Evolutionary conservation across 2,113 vertebrate species (phyloP).

Genomic region (Antechinus stuartii): DNA sequence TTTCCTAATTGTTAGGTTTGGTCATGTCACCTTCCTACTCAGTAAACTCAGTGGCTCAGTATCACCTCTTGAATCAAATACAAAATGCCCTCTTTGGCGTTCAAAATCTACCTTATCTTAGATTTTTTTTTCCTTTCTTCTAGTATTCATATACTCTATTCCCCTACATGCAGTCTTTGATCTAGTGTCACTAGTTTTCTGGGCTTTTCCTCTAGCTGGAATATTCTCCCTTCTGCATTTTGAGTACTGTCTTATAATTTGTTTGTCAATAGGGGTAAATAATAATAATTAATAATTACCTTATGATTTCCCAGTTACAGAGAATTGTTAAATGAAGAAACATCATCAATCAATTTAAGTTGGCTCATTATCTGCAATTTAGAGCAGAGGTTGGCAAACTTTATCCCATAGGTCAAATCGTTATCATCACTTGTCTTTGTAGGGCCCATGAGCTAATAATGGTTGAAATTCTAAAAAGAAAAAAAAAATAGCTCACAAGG

Average conservation of each 20-base stretch:
- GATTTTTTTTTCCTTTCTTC: neutral
- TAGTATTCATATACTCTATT: neutral
- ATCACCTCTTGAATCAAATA: neutral
- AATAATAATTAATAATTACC: neutral
- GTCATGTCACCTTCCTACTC: neutral
- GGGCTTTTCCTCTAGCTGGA: neutral
- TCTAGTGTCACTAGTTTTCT: neutral
- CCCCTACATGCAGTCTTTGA: neutral
- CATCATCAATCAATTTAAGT: neutral
- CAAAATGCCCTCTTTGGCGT: neutral
- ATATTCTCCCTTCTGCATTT: neutral
- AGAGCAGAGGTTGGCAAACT: neutral
- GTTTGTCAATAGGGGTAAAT: neutral
- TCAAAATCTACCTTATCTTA: neutral
- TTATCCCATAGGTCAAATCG: neutral
- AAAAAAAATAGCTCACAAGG: neutral
- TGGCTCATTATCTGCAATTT: neutral
- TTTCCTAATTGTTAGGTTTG: neutral
- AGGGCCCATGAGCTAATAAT: neutral
- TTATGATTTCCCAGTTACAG: neutral
- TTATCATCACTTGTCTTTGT: neutral
- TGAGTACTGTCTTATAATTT: neutral
- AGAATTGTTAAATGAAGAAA: neutral
- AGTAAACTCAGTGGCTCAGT: neutral
- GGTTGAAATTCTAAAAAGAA: neutral